Conservation (phyloP, 2,113 vertebrate genomes). For the Hemicordylus capensis region DNA sequence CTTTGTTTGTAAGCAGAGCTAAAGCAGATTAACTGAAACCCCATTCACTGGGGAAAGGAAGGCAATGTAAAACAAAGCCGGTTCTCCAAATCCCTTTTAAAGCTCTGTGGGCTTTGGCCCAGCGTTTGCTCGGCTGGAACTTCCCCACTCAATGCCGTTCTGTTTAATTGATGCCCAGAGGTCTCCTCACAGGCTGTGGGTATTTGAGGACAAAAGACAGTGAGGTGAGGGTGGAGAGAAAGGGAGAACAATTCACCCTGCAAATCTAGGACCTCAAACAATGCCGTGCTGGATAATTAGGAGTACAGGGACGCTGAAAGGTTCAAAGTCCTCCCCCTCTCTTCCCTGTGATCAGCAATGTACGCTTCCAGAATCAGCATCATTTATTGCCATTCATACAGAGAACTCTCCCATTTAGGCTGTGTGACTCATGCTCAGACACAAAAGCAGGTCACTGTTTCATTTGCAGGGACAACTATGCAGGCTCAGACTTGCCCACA, state of each 20-base stretch:
- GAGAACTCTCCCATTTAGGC: neutral
- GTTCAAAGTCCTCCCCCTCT: neutral
- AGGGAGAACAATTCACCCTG: neutral
- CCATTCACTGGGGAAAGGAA: neutral
- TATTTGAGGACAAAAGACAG: neutral
- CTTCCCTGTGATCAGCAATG: neutral
- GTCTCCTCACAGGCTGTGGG: neutral
- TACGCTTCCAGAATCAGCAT: neutral
- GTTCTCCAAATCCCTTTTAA: slow-evolving; percentile 18
- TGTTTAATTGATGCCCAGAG: slow-evolving; percentile 31
- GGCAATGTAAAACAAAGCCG: slow-evolving; percentile 12
- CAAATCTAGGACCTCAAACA: neutral
- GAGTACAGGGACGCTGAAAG: slow-evolving; percentile 8
- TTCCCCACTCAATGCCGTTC: neutral
- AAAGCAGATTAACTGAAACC: slow-evolving; percentile 47
- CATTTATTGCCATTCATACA: neutral
- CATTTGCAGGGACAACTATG: neutral
- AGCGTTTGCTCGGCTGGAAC: slow-evolving; percentile 5
- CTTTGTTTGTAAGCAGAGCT: slow-evolving; percentile 36
- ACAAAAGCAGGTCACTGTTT: neutral
- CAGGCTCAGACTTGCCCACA: neutral
- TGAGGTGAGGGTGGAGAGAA: too few relatives aligned
- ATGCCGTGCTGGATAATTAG: neutral
- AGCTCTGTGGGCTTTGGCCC: slow-evolving; percentile 15
- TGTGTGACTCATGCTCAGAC: too few relatives aligned